phyloP scores from a whole-genome alignment of 1,140 invertebrate genomes.

The Polypedilum vanderplanki region DNA sequence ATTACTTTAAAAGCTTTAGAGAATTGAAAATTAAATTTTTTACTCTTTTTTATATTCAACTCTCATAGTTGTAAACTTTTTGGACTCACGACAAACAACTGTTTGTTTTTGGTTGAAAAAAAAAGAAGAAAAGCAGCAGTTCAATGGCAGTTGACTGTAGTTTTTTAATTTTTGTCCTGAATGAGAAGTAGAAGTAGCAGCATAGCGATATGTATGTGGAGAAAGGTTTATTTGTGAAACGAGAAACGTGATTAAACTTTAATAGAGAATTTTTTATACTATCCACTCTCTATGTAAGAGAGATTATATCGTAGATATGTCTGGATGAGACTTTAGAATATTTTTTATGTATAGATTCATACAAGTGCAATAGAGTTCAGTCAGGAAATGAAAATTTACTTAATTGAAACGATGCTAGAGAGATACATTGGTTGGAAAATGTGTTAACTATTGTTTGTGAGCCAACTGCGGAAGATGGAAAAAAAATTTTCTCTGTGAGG shows the following conservation, averaged over 20 bases:
- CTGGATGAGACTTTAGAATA: background rate
- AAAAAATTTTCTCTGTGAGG: background rate
- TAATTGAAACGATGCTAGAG: slow-evolving; percentile 2
- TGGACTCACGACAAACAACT: background rate
- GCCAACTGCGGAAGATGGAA: background rate
- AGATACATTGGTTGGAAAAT: too few relatives aligned
- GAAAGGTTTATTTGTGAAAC: slow-evolving; percentile 26
- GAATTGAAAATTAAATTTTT: slow-evolving; percentile 8
- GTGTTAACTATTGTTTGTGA: too few relatives aligned
- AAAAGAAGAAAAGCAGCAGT: background rate
- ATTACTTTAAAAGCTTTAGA: background rate
- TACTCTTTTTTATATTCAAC: background rate
- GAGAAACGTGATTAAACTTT: slow-evolving; percentile 29
- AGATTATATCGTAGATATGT: slow-evolving; percentile 16
- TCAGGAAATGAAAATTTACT: slow-evolving; percentile 26
- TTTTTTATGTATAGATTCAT: background rate
- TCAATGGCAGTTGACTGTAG: background rate
- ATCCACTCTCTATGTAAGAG: background rate
- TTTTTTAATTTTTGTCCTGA: background rate
- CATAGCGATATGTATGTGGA: background rate
- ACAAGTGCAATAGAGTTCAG: background rate
- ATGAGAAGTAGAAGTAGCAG: too few relatives aligned
- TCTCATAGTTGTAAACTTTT: background rate
- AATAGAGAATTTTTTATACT: background rate
- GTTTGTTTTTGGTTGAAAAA: background rate